Base-by-base conservation (phyloP, 2,113 vertebrate genomes). In the Casuarius casuarius region DNA sequence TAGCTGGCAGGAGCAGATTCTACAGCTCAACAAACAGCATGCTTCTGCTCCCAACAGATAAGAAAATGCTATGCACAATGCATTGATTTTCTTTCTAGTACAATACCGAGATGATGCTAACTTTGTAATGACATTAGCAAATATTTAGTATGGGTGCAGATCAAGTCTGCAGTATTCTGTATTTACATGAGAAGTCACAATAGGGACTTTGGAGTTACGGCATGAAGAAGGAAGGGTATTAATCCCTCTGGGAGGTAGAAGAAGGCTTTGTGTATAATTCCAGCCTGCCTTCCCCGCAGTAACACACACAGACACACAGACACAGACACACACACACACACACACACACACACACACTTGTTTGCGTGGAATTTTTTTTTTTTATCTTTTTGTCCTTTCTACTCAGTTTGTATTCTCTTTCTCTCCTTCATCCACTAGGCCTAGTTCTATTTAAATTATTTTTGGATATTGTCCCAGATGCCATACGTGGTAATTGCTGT, bases 11-110 rank as follows among this genome's bases (percentile, higher is more conserved):
- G 29, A 81, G 17, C 4, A 67, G 28, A 87, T 78, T 87, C 59
- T 48, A 23, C 31, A 94, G 74, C 58, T 87, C 67, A 29, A 38
- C 49, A 84, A 49, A 71, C 7, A 78, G 46, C 25, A 66, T 73
- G 35, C 19, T 75, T 70, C 87, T 97, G 73, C 48, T 92, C 13
- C 63, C 63, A 81, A 81, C 7, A 89, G 88, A 97, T 95, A 91
- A 95, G 87, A 75, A 95, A 96, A 77, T 46, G 22, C 16, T 76
- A 31, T 49, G 51, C 22, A 48, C 48, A 90, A 46, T 65, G 33
- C 25, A 91, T 67, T 94, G 80, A 51, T 96, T 84, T 95, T 66
- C 12, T 17, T 84, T 92, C 78, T 42, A 80, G 59, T 68, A 75
- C 76, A 82, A 80, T 12, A 73, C 26, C 68, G 58, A n/a, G 80